phyloP scores from a whole-genome alignment of 2,888 invertebrate genomes.

The Phalera bucephala region DNA sequence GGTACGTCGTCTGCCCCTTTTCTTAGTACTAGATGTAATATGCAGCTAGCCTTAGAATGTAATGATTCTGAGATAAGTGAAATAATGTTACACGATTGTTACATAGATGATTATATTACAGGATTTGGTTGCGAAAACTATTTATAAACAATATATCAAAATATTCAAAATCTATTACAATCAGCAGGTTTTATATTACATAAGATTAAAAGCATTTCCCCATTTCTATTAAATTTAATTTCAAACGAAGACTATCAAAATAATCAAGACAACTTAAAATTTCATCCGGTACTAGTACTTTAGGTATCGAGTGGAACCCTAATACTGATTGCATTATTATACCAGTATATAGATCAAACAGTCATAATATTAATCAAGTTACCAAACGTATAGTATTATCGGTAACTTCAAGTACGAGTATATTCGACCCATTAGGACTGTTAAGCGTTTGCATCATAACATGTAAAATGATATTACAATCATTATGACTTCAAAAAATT shows the following conservation, averaged over 20 bases:
- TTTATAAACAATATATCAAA: neutral
- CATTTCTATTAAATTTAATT: neutral
- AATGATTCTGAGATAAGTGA: slow-evolving; percentile 1
- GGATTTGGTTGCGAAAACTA: neutral
- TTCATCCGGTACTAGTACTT: slow-evolving; percentile 2
- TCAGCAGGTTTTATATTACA: slow-evolving; percentile 5
- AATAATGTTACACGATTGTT: slow-evolving; percentile 4
- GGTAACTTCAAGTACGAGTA: neutral
- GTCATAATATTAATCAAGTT: neutral
- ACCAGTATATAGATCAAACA: neutral
- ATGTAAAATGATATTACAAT: slow-evolving; percentile 3
- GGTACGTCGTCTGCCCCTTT: slow-evolving; percentile 26
- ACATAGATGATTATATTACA: slow-evolving; percentile 6
- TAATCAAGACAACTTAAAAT: neutral
- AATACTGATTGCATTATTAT: slow-evolving; percentile 2
- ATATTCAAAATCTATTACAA: neutral
- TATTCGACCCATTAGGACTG: slow-evolving; percentile 3
- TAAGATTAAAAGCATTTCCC: slow-evolving; percentile 6
- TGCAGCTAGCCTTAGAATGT: slow-evolving; percentile 6
- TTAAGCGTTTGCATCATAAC: slow-evolving; percentile 4
- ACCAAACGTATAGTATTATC: neutral
- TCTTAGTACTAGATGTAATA: slow-evolving; percentile 8
- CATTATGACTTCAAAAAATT: slow-evolving; percentile 1
- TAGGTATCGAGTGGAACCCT: slow-evolving; percentile 9
- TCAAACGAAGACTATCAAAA: neutral